phyloP scores from a whole-genome alignment of 2,888 invertebrate genomes.

The Zelleria hepariella region DNA sequence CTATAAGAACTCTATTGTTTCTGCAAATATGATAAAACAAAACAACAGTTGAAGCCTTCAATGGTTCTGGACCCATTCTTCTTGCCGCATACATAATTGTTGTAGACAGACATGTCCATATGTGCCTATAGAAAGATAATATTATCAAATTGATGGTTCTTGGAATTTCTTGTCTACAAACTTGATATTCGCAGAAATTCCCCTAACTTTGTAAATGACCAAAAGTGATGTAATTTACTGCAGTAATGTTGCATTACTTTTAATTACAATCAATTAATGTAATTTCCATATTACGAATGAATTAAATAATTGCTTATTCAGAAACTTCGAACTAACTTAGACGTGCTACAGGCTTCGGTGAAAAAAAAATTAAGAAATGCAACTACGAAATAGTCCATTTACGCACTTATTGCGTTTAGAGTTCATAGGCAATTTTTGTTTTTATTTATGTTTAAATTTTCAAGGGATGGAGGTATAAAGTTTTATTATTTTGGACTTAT shows the following conservation, averaged over 20 bases:
- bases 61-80: not conserved
- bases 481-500: constrained; percentile 17
- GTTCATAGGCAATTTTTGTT: constrained; percentile 5
- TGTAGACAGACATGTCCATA: not conserved
- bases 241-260: not conserved
- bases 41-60: not conserved
- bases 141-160: not conserved
- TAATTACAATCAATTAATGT: constrained; percentile 24
- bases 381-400: not conserved
- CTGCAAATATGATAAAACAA: not conserved
- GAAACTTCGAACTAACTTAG: not conserved
- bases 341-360: not conserved
- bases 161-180: not conserved
- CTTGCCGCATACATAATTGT: not conserved
- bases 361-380: not conserved
- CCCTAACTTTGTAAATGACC: not conserved
- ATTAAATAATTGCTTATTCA: not conserved
- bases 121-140: not conserved
- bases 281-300: constrained; percentile 41
- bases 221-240: not conserved
- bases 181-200: not conserved
- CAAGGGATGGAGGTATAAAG: constrained; percentile 27
- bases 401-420: not conserved
- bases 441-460: constrained; percentile 6
- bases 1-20: not conserved